A percentile compares a stretch with the other conserved stretches of the same genome.
These are phyloP conservation scores for Leptinotarsa haldemani DNA, from an alignment of 2,888 invertebrate genomes.

Conservation along the genomic window DNA sequence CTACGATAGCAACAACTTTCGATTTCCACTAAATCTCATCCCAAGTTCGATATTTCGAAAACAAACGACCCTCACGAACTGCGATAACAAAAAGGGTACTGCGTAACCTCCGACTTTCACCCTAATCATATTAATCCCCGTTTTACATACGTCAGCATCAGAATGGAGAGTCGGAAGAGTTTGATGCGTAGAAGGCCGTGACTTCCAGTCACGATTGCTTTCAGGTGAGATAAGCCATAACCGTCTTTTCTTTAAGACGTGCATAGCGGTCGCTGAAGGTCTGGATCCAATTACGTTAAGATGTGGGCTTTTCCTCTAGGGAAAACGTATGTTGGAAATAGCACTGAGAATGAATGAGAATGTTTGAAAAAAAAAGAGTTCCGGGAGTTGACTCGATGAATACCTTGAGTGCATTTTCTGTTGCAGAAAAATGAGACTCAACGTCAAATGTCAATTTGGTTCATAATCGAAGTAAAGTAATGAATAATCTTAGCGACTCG, in stretches of 20 bases:
- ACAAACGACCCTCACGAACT: not conserved
- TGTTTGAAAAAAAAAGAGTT: not conserved
- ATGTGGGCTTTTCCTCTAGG: slow-evolving; percentile 48
- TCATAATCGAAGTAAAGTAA: too few relatives aligned
- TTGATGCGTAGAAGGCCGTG: not conserved
- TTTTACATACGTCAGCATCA: not conserved
- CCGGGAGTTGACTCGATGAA: not conserved
- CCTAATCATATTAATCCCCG: not conserved
- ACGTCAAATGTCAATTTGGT: too few relatives aligned
- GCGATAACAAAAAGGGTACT: not conserved
- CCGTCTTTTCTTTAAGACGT: not conserved
- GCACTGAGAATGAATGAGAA: not conserved
- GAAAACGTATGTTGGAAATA: slow-evolving; percentile 27
- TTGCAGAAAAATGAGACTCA: too few relatives aligned
- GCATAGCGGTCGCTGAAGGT: slow-evolving; percentile 33
- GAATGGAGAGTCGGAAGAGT: not conserved
- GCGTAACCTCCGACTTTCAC: not conserved
- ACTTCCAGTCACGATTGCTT: not conserved
- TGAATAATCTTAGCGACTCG: too few relatives aligned
- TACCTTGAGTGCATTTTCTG: not conserved
- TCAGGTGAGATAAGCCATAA: slow-evolving; percentile 14
- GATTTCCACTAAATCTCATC: too few relatives aligned
- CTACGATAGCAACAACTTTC: too few relatives aligned
- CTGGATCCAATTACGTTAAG: slow-evolving; percentile 44
- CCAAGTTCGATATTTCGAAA: not conserved